phyloP scores from a whole-genome alignment of 2,888 invertebrate species.

The Chymomyza caudatula region DNA sequence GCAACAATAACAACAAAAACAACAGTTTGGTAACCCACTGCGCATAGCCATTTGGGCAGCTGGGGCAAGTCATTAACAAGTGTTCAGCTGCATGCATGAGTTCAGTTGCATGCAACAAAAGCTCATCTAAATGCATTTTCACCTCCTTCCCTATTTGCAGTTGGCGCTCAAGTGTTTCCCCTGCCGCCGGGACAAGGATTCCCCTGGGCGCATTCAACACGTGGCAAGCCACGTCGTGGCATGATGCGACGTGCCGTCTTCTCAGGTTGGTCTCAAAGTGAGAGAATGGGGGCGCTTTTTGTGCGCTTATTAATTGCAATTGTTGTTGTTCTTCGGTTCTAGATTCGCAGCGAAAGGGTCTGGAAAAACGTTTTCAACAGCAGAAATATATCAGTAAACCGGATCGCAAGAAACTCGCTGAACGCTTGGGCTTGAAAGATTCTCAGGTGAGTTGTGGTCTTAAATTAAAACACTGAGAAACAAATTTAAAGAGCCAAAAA shows the following conservation, averaged over 20 bases:
- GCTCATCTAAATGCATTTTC: slow-evolving; percentile 48
- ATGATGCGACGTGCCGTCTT: slow-evolving; percentile 99
- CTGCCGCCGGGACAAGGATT: slow-evolving; percentile 82
- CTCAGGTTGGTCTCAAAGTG: slow-evolving; percentile 81
- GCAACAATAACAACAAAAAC: background rate
- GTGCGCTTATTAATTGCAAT: background rate
- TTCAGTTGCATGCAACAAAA: background rate
- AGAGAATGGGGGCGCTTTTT: background rate
- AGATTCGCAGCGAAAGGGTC: slow-evolving; percentile 95
- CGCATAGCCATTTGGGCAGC: background rate
- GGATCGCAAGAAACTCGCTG: slow-evolving; percentile 97
- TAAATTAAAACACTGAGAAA: background rate
- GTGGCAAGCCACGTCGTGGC: slow-evolving; percentile 95
- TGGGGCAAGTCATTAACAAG: slow-evolving; percentile 59
- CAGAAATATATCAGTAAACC: slow-evolving; percentile 99
- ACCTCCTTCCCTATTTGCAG: slow-evolving; percentile 74
- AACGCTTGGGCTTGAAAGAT: slow-evolving; percentile 96
- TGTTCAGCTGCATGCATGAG: slow-evolving; percentile 30
- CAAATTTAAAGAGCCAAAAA: no score
- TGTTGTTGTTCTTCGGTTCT: slow-evolving; percentile 30
- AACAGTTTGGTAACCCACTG: background rate
- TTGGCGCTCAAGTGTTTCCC: slow-evolving; percentile 82
- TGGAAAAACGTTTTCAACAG: slow-evolving; percentile 96
- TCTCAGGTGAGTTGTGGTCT: slow-evolving; percentile 87
- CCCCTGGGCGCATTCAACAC: slow-evolving; percentile 93